phyloP scores from a whole-genome alignment of 2,113 vertebrate genomes.

The Mungos mungo region DNA sequence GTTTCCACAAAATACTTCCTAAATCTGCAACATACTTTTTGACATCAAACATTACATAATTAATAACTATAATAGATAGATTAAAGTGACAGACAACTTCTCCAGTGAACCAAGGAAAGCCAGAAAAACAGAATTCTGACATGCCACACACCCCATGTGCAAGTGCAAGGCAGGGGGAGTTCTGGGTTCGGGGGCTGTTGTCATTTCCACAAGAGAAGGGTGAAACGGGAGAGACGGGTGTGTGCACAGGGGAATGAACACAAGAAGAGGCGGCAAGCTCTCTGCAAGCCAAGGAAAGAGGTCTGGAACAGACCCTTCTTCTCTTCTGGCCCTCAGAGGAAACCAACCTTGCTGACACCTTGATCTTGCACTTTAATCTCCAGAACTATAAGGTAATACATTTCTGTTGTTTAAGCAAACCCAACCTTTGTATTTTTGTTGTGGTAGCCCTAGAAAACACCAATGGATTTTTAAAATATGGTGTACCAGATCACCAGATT shows the following conservation, averaged over 20 bases:
- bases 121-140: background rate
- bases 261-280: background rate
- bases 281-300: background rate
- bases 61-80: background rate
- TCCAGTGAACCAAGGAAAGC: slow-evolving; percentile 34
- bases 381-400: background rate
- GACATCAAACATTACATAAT: background rate
- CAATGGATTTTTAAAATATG: background rate
- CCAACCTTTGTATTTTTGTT: background rate
- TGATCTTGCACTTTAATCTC: background rate
- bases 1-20: slow-evolving; percentile 21
- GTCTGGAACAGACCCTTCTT: background rate
- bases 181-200: background rate
- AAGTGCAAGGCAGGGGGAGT: background rate
- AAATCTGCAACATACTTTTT: background rate
- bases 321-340: background rate
- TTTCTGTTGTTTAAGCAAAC: background rate
- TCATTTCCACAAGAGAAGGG: background rate
- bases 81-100: background rate
- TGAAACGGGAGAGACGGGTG: background rate
- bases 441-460: background rate
- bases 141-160: background rate
- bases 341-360: background rate
- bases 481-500: background rate
- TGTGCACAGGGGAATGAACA: background rate